Evolutionary conservation across 2,113 vertebrate genomes (phyloP).

Genomic region (Colaptes auratus): DNA sequence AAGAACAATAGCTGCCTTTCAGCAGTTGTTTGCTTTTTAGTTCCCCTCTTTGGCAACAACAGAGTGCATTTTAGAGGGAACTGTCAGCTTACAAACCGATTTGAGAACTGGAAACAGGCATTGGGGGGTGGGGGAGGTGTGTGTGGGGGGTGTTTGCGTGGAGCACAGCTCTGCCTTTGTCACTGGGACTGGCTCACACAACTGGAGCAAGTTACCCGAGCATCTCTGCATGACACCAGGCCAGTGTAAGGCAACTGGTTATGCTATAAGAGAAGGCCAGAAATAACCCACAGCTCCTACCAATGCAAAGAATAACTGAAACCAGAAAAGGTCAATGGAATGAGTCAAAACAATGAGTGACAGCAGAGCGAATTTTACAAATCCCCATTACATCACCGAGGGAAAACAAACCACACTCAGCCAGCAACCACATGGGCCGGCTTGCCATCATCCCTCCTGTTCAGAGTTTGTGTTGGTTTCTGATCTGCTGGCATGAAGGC

Average conservation of each 20-base stretch:
- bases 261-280: not conserved
- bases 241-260: conserved; percentile 9
- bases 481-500: not conserved
- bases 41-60: conserved; percentile 51
- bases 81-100: conserved; percentile 40
- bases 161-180: conserved; percentile 63
- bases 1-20: conserved; percentile 63
- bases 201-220: not conserved
- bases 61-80: conserved; percentile 34
- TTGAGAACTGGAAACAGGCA: conserved; percentile 15
- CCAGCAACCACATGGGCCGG: not conserved
- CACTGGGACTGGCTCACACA: conserved; percentile 4
- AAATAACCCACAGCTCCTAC: conserved; percentile 59
- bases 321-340: conserved; percentile 65
- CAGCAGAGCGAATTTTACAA: conserved; percentile 57
- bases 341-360: conserved; percentile 68
- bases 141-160: not conserved
- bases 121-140: not conserved
- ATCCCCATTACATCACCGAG: conserved; percentile 67
- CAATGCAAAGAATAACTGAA: conserved; percentile 59
- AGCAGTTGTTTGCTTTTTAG: conserved; percentile 59
- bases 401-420: conserved; percentile 48
- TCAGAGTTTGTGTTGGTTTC: conserved; percentile 31
- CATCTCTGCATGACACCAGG: conserved; percentile 1
- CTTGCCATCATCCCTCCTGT: not conserved